A percentile compares a stretch with the other conserved stretches of the same genome.
Evolutionary conservation across 2,888 invertebrate species (phyloP).

Genomic region (Diarsia mendica): DNA sequence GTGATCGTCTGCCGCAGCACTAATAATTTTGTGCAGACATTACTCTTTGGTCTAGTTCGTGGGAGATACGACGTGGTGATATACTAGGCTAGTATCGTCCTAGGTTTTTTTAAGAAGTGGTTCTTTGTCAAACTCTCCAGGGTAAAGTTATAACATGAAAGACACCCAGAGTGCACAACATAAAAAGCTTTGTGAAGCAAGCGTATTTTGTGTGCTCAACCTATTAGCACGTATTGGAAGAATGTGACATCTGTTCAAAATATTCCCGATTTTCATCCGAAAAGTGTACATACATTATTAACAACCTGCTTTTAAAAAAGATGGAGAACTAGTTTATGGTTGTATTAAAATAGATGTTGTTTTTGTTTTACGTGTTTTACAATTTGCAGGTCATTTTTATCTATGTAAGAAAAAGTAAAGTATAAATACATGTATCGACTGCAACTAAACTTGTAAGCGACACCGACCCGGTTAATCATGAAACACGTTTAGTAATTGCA

Average conservation of each 20-base stretch:
- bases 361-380: background rate
- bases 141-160: background rate
- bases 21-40: slow-evolving; percentile 30
- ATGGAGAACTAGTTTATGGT: background rate
- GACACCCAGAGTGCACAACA: background rate
- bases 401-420: background rate
- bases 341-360: background rate
- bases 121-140: background rate
- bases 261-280: background rate
- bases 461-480: slow-evolving; percentile 48
- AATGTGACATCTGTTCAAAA: slow-evolving; percentile 31
- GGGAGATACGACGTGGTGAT: slow-evolving; percentile 33
- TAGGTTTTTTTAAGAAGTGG: background rate
- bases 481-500: slow-evolving; percentile 66
- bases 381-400: background rate
- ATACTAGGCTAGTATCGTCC: background rate
- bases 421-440: background rate
- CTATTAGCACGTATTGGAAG: slow-evolving; percentile 18
- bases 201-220: slow-evolving; percentile 21
- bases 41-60: slow-evolving; percentile 30
- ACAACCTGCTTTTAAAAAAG: background rate
- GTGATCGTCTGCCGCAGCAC: slow-evolving; percentile 42
- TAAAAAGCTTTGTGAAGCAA: background rate
- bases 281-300: slow-evolving; percentile 8
- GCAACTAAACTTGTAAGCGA: slow-evolving; percentile 30